Evolutionary conservation across 2,797 vertebrate species (phyloP), one percentile per base, ranked within the genome.

Genomic region (Percopsis omiscomaycus): DNA sequence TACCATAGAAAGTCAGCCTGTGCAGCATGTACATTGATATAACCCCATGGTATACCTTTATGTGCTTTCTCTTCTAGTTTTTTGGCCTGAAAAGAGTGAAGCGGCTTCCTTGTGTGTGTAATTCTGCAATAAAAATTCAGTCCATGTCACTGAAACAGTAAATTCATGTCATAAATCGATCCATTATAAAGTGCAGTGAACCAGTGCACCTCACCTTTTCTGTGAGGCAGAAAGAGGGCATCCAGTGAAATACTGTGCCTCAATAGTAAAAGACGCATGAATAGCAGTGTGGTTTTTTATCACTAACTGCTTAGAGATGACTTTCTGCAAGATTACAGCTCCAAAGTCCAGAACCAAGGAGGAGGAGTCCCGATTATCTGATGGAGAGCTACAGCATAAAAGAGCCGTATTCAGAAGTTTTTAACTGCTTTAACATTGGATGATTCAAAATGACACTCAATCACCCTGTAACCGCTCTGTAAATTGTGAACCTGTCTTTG

Each of bases 201-300:
- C 0, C 0, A 16, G 37, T 37, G 49, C 59, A 16, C n/a, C 49
- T 67, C 81, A 92, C 90, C 88, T 78, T 68, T 62, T 66, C 69
- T 79, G 65, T 27, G 73, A 29, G 13, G 54, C 42, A 12, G 37
- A 11, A 8, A 49, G 51, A 30, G 67, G 53, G 13, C 22, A 66
- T 46, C 80, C 92, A 54, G 71, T 89, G 13, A 98, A 99, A 85
- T 94, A 94, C 14, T 93, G 89, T 0, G 85, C 90, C 47, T 84
- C 80, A 29, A 97, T 15, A 14, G 62, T 71, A 75, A 98, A 99
- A 1, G 85, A 60, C 14, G 94, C 92, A 1, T 87, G 64, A 55
- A 97, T 92, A 0, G 92, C 90, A 0, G 93, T 94, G 48, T 74
- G 81, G 64, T 98, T 99, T 75, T 91, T 95, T 49, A 99, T 90